Evolutionary conservation across 2,888 invertebrate species (phyloP), one percentile per base, ranked within the genome.

Genomic region (Petrolisthes cinctipes): DNA sequence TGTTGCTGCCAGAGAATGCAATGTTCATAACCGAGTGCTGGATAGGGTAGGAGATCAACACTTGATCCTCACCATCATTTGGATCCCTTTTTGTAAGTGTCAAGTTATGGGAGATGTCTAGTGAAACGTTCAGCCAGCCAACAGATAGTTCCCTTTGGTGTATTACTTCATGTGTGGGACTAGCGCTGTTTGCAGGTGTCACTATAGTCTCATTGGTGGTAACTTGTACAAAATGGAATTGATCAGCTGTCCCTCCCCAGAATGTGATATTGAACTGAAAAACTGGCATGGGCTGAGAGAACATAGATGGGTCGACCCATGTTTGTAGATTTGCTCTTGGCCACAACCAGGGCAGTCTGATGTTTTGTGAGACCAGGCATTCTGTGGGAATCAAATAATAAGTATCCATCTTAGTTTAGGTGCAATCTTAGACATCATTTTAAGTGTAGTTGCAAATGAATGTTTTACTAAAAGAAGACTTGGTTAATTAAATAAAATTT

Each of bases 1-100:
- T 23, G 23, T 80, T 80, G 80, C 61, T 83, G 17, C 76, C 83
- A 37, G 51, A 54, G 61, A 83, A n/a, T 14, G 57, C 37, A 37
- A 83, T 17, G 51, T 5, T 61, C 7, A 56, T 57, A 57, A 83
- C 14, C 37, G 37, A 37, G 57, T 20, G 75, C 4, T 75, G 76
- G 6, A 80, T 6, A 57, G 57, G 23, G 14, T 20, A 20, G 61
- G 56, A 56, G 23, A 57, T 9, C 57, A 80, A 57, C 23, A 20
- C 56, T 23, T 20, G 23, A 5, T 23, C 80, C 20, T 80, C 57
- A 7, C 57, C 14, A 17, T 57, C 80, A 14, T 23, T 23, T 11
- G 61, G n/a, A 57, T 57, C 57, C 61, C 0, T 61, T 61, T 61
- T 61, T 17, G 9, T 17, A 14, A 80, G 23, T 7, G 80, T 80